A percentile compares a stretch with the other conserved stretches of the same genome.
phyloP scores from a whole-genome alignment of 2,888 invertebrate species.

The Pollenia griseotomentosa region DNA sequence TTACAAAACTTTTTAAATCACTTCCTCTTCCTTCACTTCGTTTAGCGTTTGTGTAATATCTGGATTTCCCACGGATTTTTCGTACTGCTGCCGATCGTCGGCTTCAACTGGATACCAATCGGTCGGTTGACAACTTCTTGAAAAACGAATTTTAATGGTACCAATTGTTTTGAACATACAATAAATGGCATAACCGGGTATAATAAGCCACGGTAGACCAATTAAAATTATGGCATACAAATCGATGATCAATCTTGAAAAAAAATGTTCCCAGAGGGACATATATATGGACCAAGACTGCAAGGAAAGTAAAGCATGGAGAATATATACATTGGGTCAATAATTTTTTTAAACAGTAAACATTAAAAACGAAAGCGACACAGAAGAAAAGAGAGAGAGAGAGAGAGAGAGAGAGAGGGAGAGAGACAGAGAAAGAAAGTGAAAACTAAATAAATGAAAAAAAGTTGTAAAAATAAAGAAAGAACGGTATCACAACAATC shows the following conservation, averaged over 20 bases:
- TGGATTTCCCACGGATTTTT: slow-evolving; percentile 78
- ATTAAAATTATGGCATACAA: slow-evolving; percentile 74
- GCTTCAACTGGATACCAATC: slow-evolving; percentile 83
- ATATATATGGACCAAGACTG: slow-evolving; percentile 32
- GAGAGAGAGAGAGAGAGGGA: no score
- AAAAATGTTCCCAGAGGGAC: slow-evolving; percentile 68
- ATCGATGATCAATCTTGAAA: slow-evolving; percentile 48
- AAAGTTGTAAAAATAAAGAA: background rate
- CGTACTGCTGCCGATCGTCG: slow-evolving; percentile 80
- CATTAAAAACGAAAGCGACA: background rate
- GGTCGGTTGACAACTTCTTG: slow-evolving; percentile 79
- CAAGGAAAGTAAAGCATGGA: slow-evolving; percentile 24
- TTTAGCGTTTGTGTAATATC: slow-evolving; percentile 78
- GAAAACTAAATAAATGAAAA: background rate
- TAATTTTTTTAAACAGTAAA: background rate
- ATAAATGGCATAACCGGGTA: slow-evolving; percentile 80
- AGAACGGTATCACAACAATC: background rate
- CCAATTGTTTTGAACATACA: slow-evolving; percentile 79
- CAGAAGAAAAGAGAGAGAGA: slow-evolving; percentile 4
- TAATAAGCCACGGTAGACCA: slow-evolving; percentile 77
- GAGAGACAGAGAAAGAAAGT: background rate
- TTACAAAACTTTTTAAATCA: slow-evolving; percentile 1
- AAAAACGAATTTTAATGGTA: slow-evolving; percentile 77
- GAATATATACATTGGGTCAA: background rate
- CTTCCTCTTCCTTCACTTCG: slow-evolving; percentile 58